Base-by-base conservation (phyloP, 2,113 vertebrate species). In the Chionomys nivalis region DNA sequence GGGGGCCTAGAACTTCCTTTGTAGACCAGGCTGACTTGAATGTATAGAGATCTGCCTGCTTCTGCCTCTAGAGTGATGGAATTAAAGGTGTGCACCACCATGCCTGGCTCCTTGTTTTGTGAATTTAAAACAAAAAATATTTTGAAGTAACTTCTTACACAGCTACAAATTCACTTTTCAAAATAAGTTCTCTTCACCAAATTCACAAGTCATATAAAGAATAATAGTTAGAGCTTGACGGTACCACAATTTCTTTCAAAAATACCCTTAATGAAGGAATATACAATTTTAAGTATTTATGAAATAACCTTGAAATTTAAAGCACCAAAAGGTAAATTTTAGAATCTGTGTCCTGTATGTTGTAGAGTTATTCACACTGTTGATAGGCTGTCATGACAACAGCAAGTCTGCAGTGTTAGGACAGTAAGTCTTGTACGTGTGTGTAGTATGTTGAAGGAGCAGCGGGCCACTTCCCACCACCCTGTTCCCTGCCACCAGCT, bases 131-230 rank as follows among this genome's bases (percentile, higher is more conserved):
- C 5, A 65, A 75, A 52, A 72, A 87, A 10, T 78, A 31, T 6
- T 61, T 61, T 73, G 79, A 86, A 94, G 90, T 73, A 85, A 63
- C 8, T 47, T n/a, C 17, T 68, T 33, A 89, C 5, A 86, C 1
- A 63, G 11, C 9, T 94, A 17, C 36, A 83, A 78, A 85, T 86
- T 93, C 55, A 39, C 44, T 95, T 94, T 79, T 33, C 36, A 66
- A 66, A 66, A 66, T 31, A 31, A 66, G 65, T 66, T 66, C 65
- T 66, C 65, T 66, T 66, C 11, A 13, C 28, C 12, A 66, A 66
- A 66, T 66, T 66, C 28, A 28, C 28, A 28, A 28, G 4, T 66
- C 28, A 66, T 13, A 31, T 28, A 66, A 66, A 66, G 66, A 89
- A 89, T 24, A 47, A 61, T 55, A 52, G 26, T 6, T 1, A 87